Evolutionary conservation across 2,888 invertebrate genomes (phyloP), one percentile per base, ranked within the genome.

Genomic region (Petrolisthes cinctipes): DNA sequence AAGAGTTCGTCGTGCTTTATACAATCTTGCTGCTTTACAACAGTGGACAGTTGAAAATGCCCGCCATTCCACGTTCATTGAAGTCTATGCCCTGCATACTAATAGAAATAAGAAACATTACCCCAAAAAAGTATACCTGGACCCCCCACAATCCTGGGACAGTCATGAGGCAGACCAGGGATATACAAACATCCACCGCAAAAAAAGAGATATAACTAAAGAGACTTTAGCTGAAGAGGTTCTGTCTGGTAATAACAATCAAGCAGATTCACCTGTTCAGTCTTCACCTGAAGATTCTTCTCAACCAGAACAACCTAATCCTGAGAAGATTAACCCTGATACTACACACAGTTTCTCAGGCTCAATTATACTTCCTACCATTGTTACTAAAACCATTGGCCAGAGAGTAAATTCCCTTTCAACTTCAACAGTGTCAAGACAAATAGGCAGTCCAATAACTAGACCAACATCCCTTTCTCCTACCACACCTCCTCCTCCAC

Each of bases 41-140:
- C 75, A 89, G n/a, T 89, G 89, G 89, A 78, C 86, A 9, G 54
- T 71, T 66, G 85, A 86, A 23, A 86, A 89, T 79, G 86, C 84
- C 57, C 84, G 76, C 14, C 83, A 85, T 53, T 82, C 89, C 17
- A 79, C 89, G n/a, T 89, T 89, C 56, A 82, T 89, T 73, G 85
- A 89, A 76, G 71, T 89, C 68, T 85, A 86, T 75, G 66, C 89
- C 54, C 79, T 89, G 23, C 83, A 89, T 17, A 82, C 83, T 23
- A 75, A 73, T 51, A 68, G 73, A 17, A 23, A 37, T 6, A 57
- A 68, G 4, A 23, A 37, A 20, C 20, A 75, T 51, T 81, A 56
- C 53, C 73, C 80, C 4, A 84, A 81, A 57, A 87, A 87, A 71
- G 66, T 17, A 17, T 57, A 61, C 51, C 20, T n/a, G n/a, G 81